Percentiles rank a stretch among this genome's conserved stretches.
These are phyloP conservation scores for Chaetogeoica ovagalla DNA, from an alignment of 2,888 invertebrate genomes.

Conservation along the genomic window DNA sequence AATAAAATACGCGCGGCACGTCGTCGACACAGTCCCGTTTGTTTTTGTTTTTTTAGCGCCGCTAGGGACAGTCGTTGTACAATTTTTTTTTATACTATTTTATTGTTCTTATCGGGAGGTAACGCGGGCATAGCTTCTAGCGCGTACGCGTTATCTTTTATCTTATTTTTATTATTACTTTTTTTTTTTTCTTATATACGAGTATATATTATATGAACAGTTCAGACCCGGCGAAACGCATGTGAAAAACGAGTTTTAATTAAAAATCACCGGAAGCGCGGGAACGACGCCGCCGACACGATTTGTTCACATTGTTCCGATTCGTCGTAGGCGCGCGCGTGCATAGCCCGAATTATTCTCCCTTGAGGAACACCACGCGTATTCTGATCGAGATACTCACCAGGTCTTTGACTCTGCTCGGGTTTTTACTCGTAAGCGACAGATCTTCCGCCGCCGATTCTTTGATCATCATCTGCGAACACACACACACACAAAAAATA, in stretches of 20 bases:
- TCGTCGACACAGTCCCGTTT: slow-evolving; percentile 19
- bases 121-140: slow-evolving; percentile 19
- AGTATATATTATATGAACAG: slow-evolving; percentile 8
- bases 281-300: not conserved
- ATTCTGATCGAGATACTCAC: slow-evolving; percentile 7
- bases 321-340: not conserved
- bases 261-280: slow-evolving; percentile 48
- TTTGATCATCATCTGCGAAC: slow-evolving; percentile 44
- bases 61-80: slow-evolving; percentile 9
- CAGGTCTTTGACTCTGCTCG: slow-evolving; percentile 52
- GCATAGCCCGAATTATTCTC: slow-evolving; percentile 19
- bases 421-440: slow-evolving; percentile 36
- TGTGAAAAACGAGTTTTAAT: slow-evolving; percentile 46
- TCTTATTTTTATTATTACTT: not conserved
- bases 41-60: too few species aligned
- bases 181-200: too few species aligned
- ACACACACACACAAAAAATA: slow-evolving; percentile 12
- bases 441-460: slow-evolving; percentile 37
- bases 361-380: not conserved
- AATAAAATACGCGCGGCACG: not conserved
- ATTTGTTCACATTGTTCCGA: slow-evolving; percentile 25
- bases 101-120: slow-evolving; percentile 36
- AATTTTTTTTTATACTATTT: not conserved
- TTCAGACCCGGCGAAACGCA: not conserved
- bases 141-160: slow-evolving; percentile 19